Evolutionary conservation across 2,797 vertebrate genomes (phyloP), one percentile per base, ranked within the genome.

Genomic region (Antennarius maculatus): DNA sequence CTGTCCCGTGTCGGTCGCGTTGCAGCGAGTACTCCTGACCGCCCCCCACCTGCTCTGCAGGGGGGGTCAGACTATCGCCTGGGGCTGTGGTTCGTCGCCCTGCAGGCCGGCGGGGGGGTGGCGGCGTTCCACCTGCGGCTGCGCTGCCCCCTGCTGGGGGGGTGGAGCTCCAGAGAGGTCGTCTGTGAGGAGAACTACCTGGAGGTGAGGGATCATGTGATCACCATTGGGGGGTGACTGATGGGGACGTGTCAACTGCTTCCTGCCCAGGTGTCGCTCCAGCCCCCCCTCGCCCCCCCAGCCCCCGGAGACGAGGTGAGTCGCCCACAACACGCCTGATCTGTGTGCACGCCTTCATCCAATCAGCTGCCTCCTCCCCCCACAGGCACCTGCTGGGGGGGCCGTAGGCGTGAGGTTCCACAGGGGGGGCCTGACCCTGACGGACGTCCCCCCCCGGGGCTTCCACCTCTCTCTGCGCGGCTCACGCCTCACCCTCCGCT

Each of bases 151-250:
- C 80, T 86, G 3, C 27, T 57, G 29, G 58, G 63, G 18, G 61
- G 31, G 4, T 91, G 90, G 92, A 80, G 84, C 71, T 48, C 78
- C 17, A 88, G 93, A 68, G 90, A 93, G 82, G 87, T 91, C 3
- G 43, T 92, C 41, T 94, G 91, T 9, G 93, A 93, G 75, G 92
- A 93, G 76, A 93, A 91, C 77, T 93, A 93, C 79, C 89, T 93
- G 92, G 92, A 94, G 88, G 92, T 91, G 17, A 41, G 42, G 4
- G 42, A 5, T 23, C 31, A 8, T 8, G 31, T 34, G 31, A 34
- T 34, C 31, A 34, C 31, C 31, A 34, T 5, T 5, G 7, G 31
- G 31, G 31, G 7, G 31, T 8, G 5, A 8, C 31, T 34, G 31
- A 34, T 34, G 5, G 5, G 31, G 23, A 23, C 23, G 23, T 23